Evolutionary conservation across 2,888 invertebrate genomes (phyloP).

Genomic region (Oscheius sp.): DNA sequence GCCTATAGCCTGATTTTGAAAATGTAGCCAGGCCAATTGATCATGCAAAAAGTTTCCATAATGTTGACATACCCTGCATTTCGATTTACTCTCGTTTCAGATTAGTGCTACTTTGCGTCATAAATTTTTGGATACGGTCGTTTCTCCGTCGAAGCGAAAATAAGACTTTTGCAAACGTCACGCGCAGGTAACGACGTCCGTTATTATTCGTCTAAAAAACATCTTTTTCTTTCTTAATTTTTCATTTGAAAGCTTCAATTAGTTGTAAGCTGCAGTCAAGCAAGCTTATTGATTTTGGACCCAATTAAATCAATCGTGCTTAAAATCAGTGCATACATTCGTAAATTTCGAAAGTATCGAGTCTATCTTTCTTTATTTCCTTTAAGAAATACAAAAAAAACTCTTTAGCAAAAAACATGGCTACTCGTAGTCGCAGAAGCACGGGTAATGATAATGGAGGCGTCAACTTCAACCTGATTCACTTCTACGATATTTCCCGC

Average conservation of each 20-base stretch:
- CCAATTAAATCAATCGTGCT: too few relatives aligned
- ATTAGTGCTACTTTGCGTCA: too few relatives aligned
- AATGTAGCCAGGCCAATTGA: not conserved
- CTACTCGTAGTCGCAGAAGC: constrained; percentile 27
- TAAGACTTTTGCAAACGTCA: not conserved
- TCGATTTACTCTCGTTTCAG: too few relatives aligned
- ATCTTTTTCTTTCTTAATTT: not conserved
- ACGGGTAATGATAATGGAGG: constrained; percentile 17
- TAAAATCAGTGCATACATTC: too few relatives aligned
- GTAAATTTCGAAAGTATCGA: too few relatives aligned
- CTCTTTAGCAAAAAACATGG: constrained; percentile 2
- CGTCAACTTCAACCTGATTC: constrained; percentile 46
- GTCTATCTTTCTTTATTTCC: too few relatives aligned
- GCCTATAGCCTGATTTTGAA: not conserved
- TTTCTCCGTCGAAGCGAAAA: not conserved
- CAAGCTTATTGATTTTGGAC: too few relatives aligned
- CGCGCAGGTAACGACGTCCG: not conserved
- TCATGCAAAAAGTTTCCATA: too few relatives aligned
- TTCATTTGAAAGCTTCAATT: too few relatives aligned
- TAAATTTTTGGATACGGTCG: not conserved
- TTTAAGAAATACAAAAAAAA: too few relatives aligned
- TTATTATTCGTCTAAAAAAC: not conserved
- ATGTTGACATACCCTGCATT: too few relatives aligned
- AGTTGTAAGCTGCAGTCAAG: too few relatives aligned
- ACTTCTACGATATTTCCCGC: constrained; percentile 28